Evolutionary conservation across 2,113 vertebrate species (phyloP).

Genomic region (Oncorhynchus gorbuscha): DNA sequence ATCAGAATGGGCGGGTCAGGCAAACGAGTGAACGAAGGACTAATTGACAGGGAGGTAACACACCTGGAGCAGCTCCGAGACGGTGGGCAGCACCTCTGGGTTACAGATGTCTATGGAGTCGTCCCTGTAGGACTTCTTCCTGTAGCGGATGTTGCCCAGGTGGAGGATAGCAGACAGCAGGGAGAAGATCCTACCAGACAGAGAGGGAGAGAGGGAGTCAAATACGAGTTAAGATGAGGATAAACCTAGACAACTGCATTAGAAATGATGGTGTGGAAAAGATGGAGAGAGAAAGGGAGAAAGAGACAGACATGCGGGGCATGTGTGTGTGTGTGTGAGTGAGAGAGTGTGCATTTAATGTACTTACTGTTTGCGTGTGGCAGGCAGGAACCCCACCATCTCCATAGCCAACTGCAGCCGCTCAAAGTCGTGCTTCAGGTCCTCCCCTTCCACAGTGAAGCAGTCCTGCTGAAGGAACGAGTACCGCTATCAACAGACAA

Average conservation of each 20-base stretch:
- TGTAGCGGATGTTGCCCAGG: conserved; percentile 96
- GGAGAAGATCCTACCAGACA: conserved; percentile 85
- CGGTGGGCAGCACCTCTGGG: conserved; percentile 86
- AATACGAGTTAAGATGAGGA: neutral
- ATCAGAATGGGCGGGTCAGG: too few relatives aligned
- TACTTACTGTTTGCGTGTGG: conserved; percentile 90
- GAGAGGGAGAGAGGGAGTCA: neutral
- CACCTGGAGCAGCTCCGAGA: conserved; percentile 95
- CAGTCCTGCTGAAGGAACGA: conserved; percentile 78
- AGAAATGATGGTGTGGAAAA: neutral
- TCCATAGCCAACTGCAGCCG: conserved; percentile 96
- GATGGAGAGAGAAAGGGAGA: neutral
- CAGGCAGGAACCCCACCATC: conserved; percentile 97
- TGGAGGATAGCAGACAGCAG: conserved; percentile 96
- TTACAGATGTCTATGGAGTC: conserved; percentile 97
- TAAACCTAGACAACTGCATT: neutral
- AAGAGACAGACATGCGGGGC: neutral
- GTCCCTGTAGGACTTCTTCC: conserved; percentile 94
- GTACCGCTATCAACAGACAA: neutral
- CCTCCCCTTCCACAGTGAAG: conserved; percentile 93
- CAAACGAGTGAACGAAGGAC: too few relatives aligned
- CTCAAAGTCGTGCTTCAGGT: conserved; percentile 98
- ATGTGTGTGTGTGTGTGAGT: conserved; percentile 7
- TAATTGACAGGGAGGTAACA: conserved; percentile 45
- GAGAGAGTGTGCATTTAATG: conserved; percentile 13